These are phyloP conservation scores for Penaeus chinensis DNA, from an alignment of 1,140 invertebrate genomes.

Conservation along the genomic window DNA sequence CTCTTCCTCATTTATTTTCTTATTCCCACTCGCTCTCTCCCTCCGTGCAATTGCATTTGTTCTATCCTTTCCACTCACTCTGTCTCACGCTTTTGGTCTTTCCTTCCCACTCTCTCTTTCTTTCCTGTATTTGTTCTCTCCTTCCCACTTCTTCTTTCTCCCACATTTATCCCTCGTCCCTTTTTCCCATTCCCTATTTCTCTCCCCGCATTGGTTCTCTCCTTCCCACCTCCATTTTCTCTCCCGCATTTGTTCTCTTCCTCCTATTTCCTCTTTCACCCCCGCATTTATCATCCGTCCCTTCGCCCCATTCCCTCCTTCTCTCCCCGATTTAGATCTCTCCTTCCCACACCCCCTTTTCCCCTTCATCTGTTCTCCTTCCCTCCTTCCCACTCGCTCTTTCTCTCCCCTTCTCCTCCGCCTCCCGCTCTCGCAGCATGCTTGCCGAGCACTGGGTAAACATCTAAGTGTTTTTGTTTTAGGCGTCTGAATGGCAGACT, in stretches of 20 bases:
- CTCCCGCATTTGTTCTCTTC: not conserved
- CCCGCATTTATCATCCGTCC: not conserved
- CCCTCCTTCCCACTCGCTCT: not conserved
- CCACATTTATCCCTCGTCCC: not conserved
- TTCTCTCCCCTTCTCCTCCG: not conserved
- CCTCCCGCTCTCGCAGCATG: not conserved
- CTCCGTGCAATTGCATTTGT: not conserved
- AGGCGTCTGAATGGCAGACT: constrained; percentile 3
- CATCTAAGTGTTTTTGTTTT: constrained; percentile 10
- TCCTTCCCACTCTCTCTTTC: no score
- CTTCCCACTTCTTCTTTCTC: not conserved
- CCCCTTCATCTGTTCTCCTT: not conserved
- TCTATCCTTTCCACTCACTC: not conserved
- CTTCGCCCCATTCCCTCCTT: not conserved
- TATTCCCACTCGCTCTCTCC: not conserved
- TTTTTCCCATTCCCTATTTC: not conserved
- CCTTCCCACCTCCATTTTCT: not conserved
- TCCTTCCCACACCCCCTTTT: not conserved
- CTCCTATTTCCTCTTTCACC: not conserved
- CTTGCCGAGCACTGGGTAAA: constrained; percentile 5
- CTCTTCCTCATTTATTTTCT: not conserved
- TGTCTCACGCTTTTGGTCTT: not conserved
- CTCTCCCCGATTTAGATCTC: not conserved
- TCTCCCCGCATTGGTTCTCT: not conserved
- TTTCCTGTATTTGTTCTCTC: not conserved